Conservation (phyloP, 2,888 invertebrate genomes). For the Acutogordius australiensis region DNA sequence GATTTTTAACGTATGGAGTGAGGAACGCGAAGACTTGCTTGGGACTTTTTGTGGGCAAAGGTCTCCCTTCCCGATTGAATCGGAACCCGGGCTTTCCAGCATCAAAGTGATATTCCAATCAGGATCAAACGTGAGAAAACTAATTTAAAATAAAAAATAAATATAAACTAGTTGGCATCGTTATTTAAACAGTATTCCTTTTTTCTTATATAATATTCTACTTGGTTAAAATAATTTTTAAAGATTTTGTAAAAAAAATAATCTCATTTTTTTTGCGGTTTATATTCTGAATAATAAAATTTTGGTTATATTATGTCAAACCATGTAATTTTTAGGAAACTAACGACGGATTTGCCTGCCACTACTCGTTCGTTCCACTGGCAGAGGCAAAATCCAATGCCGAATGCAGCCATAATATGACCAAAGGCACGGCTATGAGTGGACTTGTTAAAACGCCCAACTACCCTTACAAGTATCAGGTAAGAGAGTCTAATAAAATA, state of each 20-base stretch:
- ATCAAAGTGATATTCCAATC: slow-evolving; percentile 8
- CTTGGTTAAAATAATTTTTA: too few relatives aligned
- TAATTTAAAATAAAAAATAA: too few relatives aligned
- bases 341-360: neutral
- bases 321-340: too few relatives aligned
- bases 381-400: neutral
- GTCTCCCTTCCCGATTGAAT: slow-evolving; percentile 3
- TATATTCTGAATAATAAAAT: too few relatives aligned
- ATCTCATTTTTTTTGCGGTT: too few relatives aligned
- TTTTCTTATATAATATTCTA: too few relatives aligned
- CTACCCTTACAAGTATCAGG: slow-evolving; percentile 60
- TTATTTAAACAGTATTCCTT: too few relatives aligned
- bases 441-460: slow-evolving; percentile 34
- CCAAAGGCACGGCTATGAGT: neutral
- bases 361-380: neutral
- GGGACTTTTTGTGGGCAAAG: slow-evolving; percentile 6
- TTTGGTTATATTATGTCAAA: too few relatives aligned
- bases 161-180: too few relatives aligned
- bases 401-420: neutral
- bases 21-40: neutral
- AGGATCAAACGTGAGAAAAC: slow-evolving; percentile 9
- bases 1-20: neutral
- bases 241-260: too few relatives aligned
- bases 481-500: too few relatives aligned
- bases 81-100: neutral